Base-by-base conservation (phyloP, 1,140 invertebrate genomes). In the Drosophila elegans region DNA sequence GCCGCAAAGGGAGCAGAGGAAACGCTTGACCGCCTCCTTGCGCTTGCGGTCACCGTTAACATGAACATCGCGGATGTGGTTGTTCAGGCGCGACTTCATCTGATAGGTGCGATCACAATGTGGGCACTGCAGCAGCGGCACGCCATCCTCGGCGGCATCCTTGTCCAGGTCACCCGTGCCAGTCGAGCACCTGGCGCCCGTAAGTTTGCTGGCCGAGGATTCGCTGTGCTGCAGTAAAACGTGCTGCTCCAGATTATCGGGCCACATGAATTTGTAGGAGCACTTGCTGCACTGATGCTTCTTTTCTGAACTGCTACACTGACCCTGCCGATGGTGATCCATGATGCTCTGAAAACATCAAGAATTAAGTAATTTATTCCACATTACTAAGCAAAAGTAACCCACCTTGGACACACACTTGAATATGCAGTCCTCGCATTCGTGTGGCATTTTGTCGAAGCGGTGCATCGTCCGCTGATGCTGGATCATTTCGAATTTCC, bases 1-100 rank as follows among this genome's bases (percentile, higher is more conserved):
- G 5, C 94, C 94, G 80, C 94, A 94, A 69, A 94, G 93, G 11
- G 94, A 91, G 60, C 94, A 94, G 2, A 94, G 81, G 52, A 91
- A 89, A 46, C 73, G 76, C 41, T 90, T 84, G 4, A 85, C 61
- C 3, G 85, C 85, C 42, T 89, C 84, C 49, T 89, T 89, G 4
- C 85, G 85, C 46, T 89, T 89, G 0, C 84, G 85, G 72, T 89
- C 84, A 0, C 84, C 84, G n/a, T 89, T 90, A 9, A 90, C 67
- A 27, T 89, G 84, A 3, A 89, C 84, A 36, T 89, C 84, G 4
- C 84, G 77, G 29, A 89, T 89, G 36, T 89, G 84, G 49, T 89
- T 89, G 59, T 85, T 89, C 0, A 89, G 69, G 4, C 84, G 77
- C 10, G 85, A 77, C 29, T 89, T 89, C 77, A 89, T 85, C 38